phyloP scores from a whole-genome alignment of 1,140 invertebrate genomes.

The Fragariocoptes setiger region DNA sequence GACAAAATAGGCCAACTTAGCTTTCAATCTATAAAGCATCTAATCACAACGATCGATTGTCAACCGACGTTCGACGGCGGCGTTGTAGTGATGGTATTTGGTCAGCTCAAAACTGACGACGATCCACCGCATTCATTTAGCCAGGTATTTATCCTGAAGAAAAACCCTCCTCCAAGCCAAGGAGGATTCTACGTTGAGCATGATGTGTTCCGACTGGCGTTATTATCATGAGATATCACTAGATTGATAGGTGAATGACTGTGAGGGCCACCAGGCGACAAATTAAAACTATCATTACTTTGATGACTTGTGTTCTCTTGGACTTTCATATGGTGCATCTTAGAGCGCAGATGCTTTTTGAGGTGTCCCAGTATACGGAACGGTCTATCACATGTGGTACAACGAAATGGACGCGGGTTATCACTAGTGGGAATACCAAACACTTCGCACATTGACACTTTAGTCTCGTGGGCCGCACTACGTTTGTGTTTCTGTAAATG shows the following conservation, averaged over 20 bases:
- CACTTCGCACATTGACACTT: constrained; percentile 48
- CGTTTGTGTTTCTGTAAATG: constrained; percentile 68
- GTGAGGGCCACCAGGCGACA: no score
- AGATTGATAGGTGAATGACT: no score
- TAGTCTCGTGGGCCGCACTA: constrained; percentile 60
- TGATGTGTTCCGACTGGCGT: constrained; percentile 53
- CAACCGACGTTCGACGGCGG: constrained; percentile 84
- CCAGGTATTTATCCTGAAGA: constrained; percentile 65
- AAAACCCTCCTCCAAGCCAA: no score
- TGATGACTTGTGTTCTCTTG: no score
- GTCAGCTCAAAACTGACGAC: constrained; percentile 69
- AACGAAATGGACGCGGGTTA: constrained; percentile 74
- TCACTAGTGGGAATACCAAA: constrained; percentile 47
- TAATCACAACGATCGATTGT: constrained; percentile 66
- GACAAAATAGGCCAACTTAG: constrained; percentile 55
- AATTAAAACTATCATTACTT: no score
- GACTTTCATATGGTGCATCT: no score
- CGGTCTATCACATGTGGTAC: constrained; percentile 70
- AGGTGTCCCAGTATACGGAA: constrained; percentile 84
- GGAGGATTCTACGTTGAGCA: constrained; percentile 62
- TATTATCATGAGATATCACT: no score
- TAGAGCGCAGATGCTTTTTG: constrained; percentile 76
- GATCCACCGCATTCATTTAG: constrained; percentile 63
- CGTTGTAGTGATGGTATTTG: constrained; percentile 63
- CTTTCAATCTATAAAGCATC: constrained; percentile 69